Conservation (phyloP, 2,888 invertebrate genomes). For the Octonoba sinensis region DNA sequence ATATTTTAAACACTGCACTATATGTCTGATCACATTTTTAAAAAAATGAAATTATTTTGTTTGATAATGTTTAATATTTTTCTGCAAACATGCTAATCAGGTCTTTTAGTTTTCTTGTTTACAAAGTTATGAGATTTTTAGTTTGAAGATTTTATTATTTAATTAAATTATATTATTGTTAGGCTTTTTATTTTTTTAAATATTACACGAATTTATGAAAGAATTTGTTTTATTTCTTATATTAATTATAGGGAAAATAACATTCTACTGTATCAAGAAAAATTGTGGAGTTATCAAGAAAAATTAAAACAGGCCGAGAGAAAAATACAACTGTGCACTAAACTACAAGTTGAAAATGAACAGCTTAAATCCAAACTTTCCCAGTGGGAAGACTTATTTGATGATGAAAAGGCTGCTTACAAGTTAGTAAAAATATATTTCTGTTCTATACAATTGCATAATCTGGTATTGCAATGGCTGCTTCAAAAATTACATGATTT, state of each 20-base stretch:
- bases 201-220: neutral
- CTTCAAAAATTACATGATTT: no score
- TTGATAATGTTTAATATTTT: no score
- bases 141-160: no score
- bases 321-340: conserved; percentile 34
- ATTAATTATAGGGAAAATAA: conserved; percentile 45
- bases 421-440: conserved; percentile 29
- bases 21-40: neutral
- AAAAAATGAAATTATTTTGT: neutral
- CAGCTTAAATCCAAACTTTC: conserved; percentile 32
- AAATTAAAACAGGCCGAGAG: conserved; percentile 46
- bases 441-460: no score
- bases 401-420: conserved; percentile 31
- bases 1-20: neutral
- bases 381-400: conserved; percentile 57
- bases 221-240: no score
- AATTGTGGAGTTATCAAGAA: conserved; percentile 53
- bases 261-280: conserved; percentile 49
- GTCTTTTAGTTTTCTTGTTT: no score
- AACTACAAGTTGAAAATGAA: conserved; percentile 58
- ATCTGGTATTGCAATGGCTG: no score
- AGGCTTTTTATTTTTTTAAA: no score
- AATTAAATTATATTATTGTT: no score
- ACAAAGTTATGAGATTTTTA: no score
- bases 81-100: no score